Evolutionary conservation across 1,140 invertebrate genomes (phyloP).

Genomic region (Hypothenemus hampei): DNA sequence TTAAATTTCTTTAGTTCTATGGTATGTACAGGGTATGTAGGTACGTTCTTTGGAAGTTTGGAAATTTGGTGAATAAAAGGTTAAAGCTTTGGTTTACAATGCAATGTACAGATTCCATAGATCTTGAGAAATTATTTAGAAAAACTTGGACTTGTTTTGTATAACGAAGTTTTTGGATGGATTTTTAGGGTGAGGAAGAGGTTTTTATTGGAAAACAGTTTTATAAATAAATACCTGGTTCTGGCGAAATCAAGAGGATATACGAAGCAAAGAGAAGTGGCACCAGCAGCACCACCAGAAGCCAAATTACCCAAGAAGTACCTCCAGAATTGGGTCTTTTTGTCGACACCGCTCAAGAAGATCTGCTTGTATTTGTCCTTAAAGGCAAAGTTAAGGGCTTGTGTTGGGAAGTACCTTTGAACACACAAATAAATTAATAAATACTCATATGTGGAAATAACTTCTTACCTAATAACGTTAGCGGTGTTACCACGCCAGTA

Average conservation of each 20-base stretch:
- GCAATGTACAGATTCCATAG: neutral
- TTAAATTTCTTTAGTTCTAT: too few species aligned
- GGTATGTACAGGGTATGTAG: too few species aligned
- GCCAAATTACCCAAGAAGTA: constrained; percentile 85
- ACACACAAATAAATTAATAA: neutral
- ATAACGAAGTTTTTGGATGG: too few species aligned
- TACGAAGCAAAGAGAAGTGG: constrained; percentile 90
- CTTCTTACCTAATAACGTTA: constrained; percentile 68
- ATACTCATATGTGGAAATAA: neutral
- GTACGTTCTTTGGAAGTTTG: too few species aligned
- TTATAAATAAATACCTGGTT: constrained; percentile 68
- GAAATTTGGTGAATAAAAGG: too few species aligned
- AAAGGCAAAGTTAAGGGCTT: constrained; percentile 94
- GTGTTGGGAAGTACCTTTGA: constrained; percentile 82
- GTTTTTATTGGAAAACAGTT: too few species aligned
- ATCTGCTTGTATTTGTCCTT: constrained; percentile 86
- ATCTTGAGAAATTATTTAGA: neutral
- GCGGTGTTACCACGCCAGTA: constrained; percentile 94
- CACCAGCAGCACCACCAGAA: constrained; percentile 91
- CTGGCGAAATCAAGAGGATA: constrained; percentile 94
- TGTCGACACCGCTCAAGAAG: constrained; percentile 80
- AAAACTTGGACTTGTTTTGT: too few species aligned
- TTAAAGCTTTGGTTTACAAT: too few species aligned
- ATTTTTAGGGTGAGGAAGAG: too few species aligned
- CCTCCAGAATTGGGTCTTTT: constrained; percentile 82